Percentiles rank a stretch among this genome's conserved stretches.
phyloP scores from a whole-genome alignment of 2,888 invertebrate species.

The Macropis europaea region DNA sequence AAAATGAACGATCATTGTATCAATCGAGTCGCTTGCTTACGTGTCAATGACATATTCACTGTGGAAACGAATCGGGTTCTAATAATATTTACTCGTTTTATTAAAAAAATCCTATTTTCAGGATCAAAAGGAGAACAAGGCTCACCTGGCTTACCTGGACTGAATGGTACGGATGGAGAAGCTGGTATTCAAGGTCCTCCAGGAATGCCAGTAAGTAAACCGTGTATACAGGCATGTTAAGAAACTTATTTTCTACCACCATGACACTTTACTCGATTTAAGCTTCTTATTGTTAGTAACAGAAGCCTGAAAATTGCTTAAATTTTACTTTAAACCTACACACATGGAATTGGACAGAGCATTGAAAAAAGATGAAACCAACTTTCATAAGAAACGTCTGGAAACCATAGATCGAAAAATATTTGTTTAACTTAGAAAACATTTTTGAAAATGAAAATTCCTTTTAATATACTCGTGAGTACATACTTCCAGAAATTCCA shows the following conservation, averaged over 20 bases:
- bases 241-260: background rate
- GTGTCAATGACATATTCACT: background rate
- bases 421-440: too few relatives aligned
- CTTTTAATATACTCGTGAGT: too few relatives aligned
- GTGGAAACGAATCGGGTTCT: constrained; percentile 30
- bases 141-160: constrained; percentile 87
- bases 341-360: too few relatives aligned
- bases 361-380: too few relatives aligned
- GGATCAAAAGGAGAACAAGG: constrained; percentile 90
- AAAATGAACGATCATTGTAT: constrained; percentile 2
- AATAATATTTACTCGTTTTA: background rate
- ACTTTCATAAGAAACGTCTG: too few relatives aligned
- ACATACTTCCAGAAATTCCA: too few relatives aligned
- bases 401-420: too few relatives aligned
- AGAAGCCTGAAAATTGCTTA: too few relatives aligned
- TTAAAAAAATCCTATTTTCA: constrained; percentile 72
- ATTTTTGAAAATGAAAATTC: too few relatives aligned
- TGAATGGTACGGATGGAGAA: constrained; percentile 88
- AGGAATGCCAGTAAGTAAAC: constrained; percentile 86
- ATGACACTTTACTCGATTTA: background rate
- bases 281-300: too few relatives aligned
- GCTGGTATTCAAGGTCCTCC: constrained; percentile 94
- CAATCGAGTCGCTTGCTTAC: background rate
- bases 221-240: constrained; percentile 6
- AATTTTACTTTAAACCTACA: too few relatives aligned